Base-by-base conservation (phyloP, 2,797 vertebrate species). In the Naso thynnoides region DNA sequence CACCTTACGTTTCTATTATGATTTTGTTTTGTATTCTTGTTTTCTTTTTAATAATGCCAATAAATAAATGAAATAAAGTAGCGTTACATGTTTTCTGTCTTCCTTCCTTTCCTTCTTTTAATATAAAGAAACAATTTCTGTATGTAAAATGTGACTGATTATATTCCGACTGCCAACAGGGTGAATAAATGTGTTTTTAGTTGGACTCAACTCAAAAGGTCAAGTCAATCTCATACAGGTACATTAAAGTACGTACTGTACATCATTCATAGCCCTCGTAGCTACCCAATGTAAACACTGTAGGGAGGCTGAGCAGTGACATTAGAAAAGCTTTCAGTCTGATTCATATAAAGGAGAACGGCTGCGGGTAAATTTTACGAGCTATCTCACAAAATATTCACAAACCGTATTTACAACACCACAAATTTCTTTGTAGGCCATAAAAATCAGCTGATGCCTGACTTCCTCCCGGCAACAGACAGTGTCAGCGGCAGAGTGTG, bases 301-400 rank as follows among this genome's bases (percentile, higher is more conserved):
- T 48, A 42, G 52, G 58, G 52, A 2, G 18, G 15, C 1, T 45
- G 33, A 59, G 48, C 50, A 64, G 23, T 15, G 56, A 59, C 53
- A 70, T 27, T 65, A 71, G 15, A 56, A 65, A 60, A 56, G 47
- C 57, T 75, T 59, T 78, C 56, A 44, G 33, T 79, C 11, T 18
- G 48, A 33, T 71, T 54, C 26, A 76, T 71, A 55, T 23, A 49
- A 4, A 60, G 27, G 55, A 65, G 50, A 42, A 19, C 5, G 9
- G 26, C 53, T 57, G 31, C 11, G 31, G 39, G 58, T 24, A 42
- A 63, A 39, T 24, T 71, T 83, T 75, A 82, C 47, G 49, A 80
- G 78, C 56, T 10, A 39, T 52, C 73, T 73, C 74, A 19, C 80
- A 75, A 85, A 76, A 81, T 70, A 86, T 77, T 76, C 62, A 70